These are phyloP conservation scores for Phoenicopterus ruber DNA, from an alignment of 2,113 vertebrate genomes.

Conservation along the genomic window DNA sequence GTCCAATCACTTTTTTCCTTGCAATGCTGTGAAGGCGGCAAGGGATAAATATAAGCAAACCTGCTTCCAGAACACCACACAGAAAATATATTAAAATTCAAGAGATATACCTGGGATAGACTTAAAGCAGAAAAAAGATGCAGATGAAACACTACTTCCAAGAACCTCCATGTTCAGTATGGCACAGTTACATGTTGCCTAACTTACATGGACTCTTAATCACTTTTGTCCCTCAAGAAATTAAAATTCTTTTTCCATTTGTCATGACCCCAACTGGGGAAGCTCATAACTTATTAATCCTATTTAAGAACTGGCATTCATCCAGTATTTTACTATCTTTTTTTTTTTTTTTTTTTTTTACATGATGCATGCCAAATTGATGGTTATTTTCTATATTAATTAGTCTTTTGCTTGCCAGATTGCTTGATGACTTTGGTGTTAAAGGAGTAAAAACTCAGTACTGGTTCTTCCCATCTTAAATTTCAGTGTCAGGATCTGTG, in stretches of 20 bases:
- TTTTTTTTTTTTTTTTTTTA: not conserved
- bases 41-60: not conserved
- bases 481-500: not conserved
- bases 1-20: slow-evolving; percentile 85
- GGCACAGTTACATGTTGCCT: not conserved
- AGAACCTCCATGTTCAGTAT: not conserved
- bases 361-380: not conserved
- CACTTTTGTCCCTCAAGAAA: not conserved
- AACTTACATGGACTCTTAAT: not conserved
- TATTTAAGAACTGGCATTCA: not conserved
- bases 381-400: not conserved
- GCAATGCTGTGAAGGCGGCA: slow-evolving; percentile 75
- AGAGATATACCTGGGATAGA: not conserved
- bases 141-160: not conserved
- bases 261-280: not conserved
- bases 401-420: not conserved
- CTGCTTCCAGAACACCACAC: not conserved
- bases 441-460: not conserved
- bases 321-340: not conserved
- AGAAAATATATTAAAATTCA: not conserved
- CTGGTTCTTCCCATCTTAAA: not conserved
- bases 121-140: not conserved
- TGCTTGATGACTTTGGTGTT: not conserved
- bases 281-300: not conserved
- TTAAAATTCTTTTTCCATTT: not conserved